phyloP scores from a whole-genome alignment of 2,797 vertebrate species.

The Vipera ursinii region DNA sequence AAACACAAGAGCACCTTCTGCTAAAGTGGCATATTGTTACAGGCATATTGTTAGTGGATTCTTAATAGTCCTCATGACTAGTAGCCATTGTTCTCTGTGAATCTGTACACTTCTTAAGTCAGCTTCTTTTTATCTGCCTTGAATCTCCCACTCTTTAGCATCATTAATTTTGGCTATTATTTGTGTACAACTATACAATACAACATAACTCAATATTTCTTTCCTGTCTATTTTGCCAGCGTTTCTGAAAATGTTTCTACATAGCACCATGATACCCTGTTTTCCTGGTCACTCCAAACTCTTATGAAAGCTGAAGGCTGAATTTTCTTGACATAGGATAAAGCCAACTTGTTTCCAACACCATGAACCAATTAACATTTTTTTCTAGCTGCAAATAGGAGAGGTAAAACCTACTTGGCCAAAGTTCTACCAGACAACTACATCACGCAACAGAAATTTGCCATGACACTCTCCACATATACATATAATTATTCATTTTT shows the following conservation, averaged over 20 bases:
- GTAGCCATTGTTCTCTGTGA: neutral
- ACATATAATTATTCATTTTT: neutral
- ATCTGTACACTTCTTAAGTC: neutral
- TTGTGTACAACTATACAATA: too few relatives aligned
- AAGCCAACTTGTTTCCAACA: neutral
- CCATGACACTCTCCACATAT: neutral
- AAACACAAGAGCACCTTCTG: neutral
- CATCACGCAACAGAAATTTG: neutral
- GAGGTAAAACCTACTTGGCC: neutral
- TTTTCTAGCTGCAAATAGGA: neutral
- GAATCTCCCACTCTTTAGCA: neutral
- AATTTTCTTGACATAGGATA: neutral
- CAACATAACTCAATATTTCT: neutral
- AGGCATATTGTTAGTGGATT: neutral
- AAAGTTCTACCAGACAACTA: neutral
- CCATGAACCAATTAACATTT: neutral
- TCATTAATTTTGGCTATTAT: neutral
- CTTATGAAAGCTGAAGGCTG: neutral
- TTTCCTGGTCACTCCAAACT: neutral
- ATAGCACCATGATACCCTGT: neutral
- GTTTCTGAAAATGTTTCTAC: neutral
- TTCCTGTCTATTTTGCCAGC: neutral
- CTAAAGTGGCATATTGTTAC: neutral
- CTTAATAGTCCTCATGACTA: neutral
- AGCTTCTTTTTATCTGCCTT: neutral